Conservation (phyloP, 2,888 invertebrate genomes). For the Ptilodon capucinus region DNA sequence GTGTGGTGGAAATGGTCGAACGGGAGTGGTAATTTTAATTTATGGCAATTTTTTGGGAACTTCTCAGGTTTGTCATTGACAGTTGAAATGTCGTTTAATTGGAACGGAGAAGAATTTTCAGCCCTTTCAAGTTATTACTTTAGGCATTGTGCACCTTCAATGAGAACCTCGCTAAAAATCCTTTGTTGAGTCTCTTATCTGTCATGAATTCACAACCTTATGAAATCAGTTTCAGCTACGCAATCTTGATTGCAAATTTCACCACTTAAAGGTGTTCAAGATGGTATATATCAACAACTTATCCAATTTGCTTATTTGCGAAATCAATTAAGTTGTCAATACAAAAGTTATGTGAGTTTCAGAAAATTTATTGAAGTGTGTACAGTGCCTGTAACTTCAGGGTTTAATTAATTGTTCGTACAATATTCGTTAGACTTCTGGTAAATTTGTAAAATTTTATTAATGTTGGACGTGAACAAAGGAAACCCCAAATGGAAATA, state of each 20-base stretch:
- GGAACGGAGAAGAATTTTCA: not conserved
- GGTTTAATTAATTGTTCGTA: slow-evolving; percentile 6
- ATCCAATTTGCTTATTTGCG: slow-evolving; percentile 19
- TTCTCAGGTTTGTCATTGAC: slow-evolving; percentile 10
- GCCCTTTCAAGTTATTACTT: not conserved
- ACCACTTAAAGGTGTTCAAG: too few relatives aligned
- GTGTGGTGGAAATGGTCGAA: slow-evolving; percentile 58
- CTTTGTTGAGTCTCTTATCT: too few relatives aligned
- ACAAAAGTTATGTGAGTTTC: slow-evolving; percentile 5
- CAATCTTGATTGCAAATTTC: too few relatives aligned
- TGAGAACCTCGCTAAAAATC: too few relatives aligned
- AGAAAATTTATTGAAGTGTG: slow-evolving; percentile 20
- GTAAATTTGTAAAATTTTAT: not conserved
- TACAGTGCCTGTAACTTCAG: slow-evolving; percentile 6
- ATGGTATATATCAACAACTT: slow-evolving; percentile 1
- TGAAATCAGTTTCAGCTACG: too few relatives aligned
- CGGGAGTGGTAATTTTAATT: slow-evolving; percentile 49
- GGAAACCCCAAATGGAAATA: too few relatives aligned
- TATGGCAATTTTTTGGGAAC: slow-evolving; percentile 46
- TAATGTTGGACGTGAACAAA: too few relatives aligned
- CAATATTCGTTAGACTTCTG: not conserved
- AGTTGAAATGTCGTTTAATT: not conserved
- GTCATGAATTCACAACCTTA: too few relatives aligned
- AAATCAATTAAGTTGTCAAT: slow-evolving; percentile 19
- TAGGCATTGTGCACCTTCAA: too few relatives aligned